Base-by-base conservation (phyloP, 2,797 vertebrate genomes). In the Neoniphon sammara region DNA sequence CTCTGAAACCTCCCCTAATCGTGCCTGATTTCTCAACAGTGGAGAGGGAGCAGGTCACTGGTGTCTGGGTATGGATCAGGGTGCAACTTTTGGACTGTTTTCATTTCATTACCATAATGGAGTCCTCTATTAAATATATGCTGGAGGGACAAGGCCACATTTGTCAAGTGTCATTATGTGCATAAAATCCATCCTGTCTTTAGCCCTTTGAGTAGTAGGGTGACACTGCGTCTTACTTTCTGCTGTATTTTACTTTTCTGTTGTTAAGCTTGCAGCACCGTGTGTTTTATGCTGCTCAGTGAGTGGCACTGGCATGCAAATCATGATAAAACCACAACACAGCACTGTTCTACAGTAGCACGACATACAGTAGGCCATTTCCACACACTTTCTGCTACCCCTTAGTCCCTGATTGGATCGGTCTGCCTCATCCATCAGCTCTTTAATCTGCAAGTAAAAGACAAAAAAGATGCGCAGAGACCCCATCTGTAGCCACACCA, bases 21-120 rank as follows among this genome's bases (percentile, higher is more conserved):
- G n/a, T 39, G 60, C 47, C 65, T 75, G 72, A 78, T 85, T 88
- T 81, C 76, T 77, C 17, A 36, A 7, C 62, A 57, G 68, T 54
- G 57, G n/a, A 55, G 42, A 84, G 47, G 49, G 59, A 77, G 60
- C 61, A 67, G 67, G 72, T 72, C 15, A 55, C 67, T 4, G n/a
- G 65, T 62, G 75, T 82, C 59, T 68, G 64, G 36, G 54, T 62
- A 55, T 57, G 64, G 72, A 82, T 83, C 62, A 61, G 78, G 62
- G 60, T 2, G n/a, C 64, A 78, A 71, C 71, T 80, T 85, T 64
- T 86, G 82, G 75, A 80, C 73, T 77, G 78, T 79, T 87, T 86
- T 87, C 75, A 84, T 88, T 84, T 78, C 68, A 90, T 90, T 88
- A 88, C 68, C 75, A 83, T 85, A 88, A 89, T 89, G 78, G 75